Conservation (phyloP, 2,888 invertebrate species). For the Watsonalla cultraria region DNA sequence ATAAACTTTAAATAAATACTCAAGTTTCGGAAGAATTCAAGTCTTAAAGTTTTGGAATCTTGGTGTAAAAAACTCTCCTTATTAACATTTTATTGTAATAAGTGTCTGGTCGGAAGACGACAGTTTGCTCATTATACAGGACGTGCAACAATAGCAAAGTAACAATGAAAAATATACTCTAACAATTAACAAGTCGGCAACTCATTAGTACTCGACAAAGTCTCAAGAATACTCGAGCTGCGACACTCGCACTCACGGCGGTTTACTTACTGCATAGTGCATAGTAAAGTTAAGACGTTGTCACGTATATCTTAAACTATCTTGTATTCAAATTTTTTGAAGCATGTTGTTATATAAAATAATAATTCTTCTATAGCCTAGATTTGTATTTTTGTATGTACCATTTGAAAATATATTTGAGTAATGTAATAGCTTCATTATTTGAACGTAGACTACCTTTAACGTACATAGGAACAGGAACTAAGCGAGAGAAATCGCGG, state of each 20-base stretch:
- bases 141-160: background rate
- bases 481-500: too few species aligned
- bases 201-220: constrained; percentile 6
- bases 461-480: too few species aligned
- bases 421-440: too few species aligned
- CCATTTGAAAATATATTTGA: too few species aligned
- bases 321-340: too few species aligned
- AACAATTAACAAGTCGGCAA: background rate
- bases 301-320: too few species aligned
- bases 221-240: background rate
- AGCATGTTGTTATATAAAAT: too few species aligned
- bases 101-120: background rate
- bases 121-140: background rate
- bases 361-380: too few species aligned
- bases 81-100: background rate
- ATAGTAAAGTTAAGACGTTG: background rate
- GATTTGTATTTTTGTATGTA: too few species aligned
- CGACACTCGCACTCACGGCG: background rate
- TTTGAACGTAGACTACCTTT: too few species aligned
- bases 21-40: too few species aligned
- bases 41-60: background rate
- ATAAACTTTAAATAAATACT: too few species aligned
- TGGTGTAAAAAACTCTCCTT: background rate
- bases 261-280: background rate
- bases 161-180: background rate